Conservation (phyloP, 1,140 invertebrate genomes). For the Delia radicum region DNA sequence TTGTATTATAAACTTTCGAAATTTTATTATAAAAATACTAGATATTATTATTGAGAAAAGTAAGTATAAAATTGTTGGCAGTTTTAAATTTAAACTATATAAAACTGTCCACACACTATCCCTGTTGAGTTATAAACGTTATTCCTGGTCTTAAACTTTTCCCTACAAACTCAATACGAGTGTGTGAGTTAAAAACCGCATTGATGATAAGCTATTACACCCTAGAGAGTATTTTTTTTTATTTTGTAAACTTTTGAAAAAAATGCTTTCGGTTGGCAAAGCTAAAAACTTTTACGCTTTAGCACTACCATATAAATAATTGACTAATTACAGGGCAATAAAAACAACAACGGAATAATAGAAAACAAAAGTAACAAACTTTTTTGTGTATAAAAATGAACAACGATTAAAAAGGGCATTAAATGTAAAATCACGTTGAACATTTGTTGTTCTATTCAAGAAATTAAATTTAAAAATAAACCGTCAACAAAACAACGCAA, state of each 20-base stretch:
- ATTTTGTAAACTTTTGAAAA: not conserved
- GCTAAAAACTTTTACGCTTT: not conserved
- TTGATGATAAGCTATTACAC: not conserved
- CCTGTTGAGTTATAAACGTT: not conserved
- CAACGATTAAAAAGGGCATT: not conserved
- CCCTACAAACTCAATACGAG: no score
- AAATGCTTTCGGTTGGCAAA: not conserved
- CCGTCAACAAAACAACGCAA: no score
- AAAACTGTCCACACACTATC: not conserved
- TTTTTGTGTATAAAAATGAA: no score
- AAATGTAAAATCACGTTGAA: not conserved
- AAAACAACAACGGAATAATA: not conserved
- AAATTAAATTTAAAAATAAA: not conserved
- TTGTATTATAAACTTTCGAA: no score
- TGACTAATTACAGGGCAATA: not conserved
- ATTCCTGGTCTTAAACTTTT: no score
- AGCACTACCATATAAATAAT: not conserved
- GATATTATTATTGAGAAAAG: no score
- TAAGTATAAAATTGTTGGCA: no score
- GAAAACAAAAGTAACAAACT: not conserved
- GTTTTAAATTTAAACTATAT: not conserved
- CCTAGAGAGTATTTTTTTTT: not conserved
- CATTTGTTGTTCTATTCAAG: not conserved
- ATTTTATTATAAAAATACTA: no score
- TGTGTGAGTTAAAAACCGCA: not conserved